phyloP scores from a whole-genome alignment of 92 coral and sea anemone species.

The Montipora capitata region DNA sequence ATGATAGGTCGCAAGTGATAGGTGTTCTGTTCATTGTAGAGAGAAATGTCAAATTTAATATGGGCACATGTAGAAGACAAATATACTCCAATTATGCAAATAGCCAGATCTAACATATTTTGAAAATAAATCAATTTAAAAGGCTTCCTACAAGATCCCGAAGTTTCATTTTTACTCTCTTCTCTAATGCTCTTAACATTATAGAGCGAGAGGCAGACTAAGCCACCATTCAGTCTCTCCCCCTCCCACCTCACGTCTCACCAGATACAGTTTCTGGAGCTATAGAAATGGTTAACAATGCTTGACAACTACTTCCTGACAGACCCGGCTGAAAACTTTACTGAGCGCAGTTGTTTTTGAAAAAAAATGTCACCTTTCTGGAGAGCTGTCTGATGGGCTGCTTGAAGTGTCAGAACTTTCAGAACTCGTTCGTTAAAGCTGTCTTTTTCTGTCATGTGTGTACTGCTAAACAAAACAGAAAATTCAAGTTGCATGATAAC shows the following conservation, averaged over 20 bases:
- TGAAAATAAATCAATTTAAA: no score
- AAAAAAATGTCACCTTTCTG: conserved; percentile 15
- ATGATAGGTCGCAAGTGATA: conserved; percentile 17
- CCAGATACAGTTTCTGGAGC: no score
- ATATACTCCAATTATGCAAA: conserved; percentile 2
- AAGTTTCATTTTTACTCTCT: no score
- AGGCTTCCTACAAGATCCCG: conserved; percentile 17
- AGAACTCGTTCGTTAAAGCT: conserved; percentile 25
- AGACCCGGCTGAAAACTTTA: no score
- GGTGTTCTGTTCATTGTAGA: conserved; percentile 9
- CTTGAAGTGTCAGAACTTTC: conserved; percentile 2
- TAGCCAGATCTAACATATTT: conserved; percentile 15
- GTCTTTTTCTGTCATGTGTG: conserved; percentile 19
- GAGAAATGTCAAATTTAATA: conserved; percentile 2
- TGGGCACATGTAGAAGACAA: conserved; percentile 1
- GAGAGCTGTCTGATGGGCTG: conserved; percentile 29
- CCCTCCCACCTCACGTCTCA: no score
- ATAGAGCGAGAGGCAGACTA: no score
- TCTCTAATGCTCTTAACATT: background rate
- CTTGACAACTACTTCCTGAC: no score
- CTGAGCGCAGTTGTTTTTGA: background rate
- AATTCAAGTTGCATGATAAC: conserved; percentile 14
- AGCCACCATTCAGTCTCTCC: no score
- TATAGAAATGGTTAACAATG: no score
- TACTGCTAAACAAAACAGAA: no score